These are phyloP conservation scores for Sebastes melanostomus DNA, from an alignment of 2,797 vertebrate genomes.

Conservation along the genomic window DNA sequence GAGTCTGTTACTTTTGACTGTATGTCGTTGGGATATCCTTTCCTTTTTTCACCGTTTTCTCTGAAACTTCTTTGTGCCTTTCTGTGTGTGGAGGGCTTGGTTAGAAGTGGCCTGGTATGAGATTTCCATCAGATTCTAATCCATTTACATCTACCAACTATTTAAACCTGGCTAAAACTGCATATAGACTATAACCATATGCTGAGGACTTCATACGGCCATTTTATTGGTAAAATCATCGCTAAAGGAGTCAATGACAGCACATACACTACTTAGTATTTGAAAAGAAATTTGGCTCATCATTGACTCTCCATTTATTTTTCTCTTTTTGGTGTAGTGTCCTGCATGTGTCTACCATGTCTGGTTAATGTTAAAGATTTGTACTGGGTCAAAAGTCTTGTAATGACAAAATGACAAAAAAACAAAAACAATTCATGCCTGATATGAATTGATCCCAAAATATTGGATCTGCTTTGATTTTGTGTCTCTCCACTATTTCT, in stretches of 20 bases:
- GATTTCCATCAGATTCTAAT: slow-evolving; percentile 61
- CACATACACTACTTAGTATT: slow-evolving; percentile 17
- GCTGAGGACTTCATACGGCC: slow-evolving; percentile 14
- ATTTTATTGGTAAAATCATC: slow-evolving; percentile 24
- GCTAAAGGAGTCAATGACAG: slow-evolving; percentile 12
- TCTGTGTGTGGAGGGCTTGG: slow-evolving; percentile 74
- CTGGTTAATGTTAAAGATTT: slow-evolving; percentile 70
- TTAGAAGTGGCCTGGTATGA: slow-evolving; percentile 70
- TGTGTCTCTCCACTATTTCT: slow-evolving; percentile 99
- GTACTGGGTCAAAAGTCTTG: slow-evolving; percentile 69
- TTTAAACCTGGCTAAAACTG: slow-evolving; percentile 46
- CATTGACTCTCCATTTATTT: slow-evolving; percentile 59
- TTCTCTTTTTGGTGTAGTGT: slow-evolving; percentile 73
- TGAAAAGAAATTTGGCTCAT: slow-evolving; percentile 47
- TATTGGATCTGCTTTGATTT: slow-evolving; percentile 93
- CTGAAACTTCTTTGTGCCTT: slow-evolving; percentile 57
- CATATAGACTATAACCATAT: slow-evolving; percentile 31
- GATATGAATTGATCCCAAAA: slow-evolving; percentile 85
- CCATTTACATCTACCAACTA: slow-evolving; percentile 50
- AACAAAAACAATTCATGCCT: slow-evolving; percentile 70
- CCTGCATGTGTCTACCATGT: slow-evolving; percentile 77
- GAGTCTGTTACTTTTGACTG: slow-evolving; percentile 46
- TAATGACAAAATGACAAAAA: slow-evolving; percentile 61
- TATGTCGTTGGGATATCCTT: slow-evolving; percentile 62
- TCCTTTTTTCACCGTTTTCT: slow-evolving; percentile 65